Evolutionary conservation across 2,797 vertebrate species (phyloP).

Genomic region (Gadopsis marmoratus): DNA sequence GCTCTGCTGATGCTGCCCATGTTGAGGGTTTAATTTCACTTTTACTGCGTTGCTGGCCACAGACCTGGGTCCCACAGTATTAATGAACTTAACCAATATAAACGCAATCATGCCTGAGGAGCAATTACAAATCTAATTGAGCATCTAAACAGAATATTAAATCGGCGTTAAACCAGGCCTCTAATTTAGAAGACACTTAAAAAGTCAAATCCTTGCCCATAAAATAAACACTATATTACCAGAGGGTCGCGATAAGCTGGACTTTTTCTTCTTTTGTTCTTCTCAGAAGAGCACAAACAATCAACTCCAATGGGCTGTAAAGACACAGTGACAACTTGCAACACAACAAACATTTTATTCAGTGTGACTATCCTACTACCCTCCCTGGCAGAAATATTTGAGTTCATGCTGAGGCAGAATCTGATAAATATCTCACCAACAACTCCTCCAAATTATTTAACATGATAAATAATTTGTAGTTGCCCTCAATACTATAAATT

Average conservation of each 20-base stretch:
- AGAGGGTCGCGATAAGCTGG: constrained; percentile 39
- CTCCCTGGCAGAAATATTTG: not conserved
- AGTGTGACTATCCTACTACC: constrained; percentile 4
- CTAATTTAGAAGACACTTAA: constrained; percentile 81
- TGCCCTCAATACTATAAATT: not conserved
- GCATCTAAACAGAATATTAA: constrained; percentile 86
- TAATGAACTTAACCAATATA: constrained; percentile 84
- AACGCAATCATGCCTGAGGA: constrained; percentile 83
- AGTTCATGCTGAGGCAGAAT: not conserved
- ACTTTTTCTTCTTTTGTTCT: not conserved
- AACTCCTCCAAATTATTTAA: not conserved
- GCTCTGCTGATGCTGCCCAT: constrained; percentile 53
- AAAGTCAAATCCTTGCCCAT: constrained; percentile 77
- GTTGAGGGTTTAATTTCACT: constrained; percentile 77
- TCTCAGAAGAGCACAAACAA: constrained; percentile 31
- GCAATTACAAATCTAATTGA: constrained; percentile 85
- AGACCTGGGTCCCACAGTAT: constrained; percentile 72
- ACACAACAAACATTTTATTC: constrained; percentile 16
- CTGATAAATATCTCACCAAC: not conserved
- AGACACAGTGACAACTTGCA: constrained; percentile 37
- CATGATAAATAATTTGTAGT: not conserved
- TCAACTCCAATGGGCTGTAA: constrained; percentile 40
- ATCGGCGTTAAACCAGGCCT: constrained; percentile 75
- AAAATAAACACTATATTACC: constrained; percentile 74
- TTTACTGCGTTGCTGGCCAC: constrained; percentile 80